Percentiles rank a stretch among this genome's conserved stretches.
These are phyloP conservation scores for Caenorhabditis doughertyi DNA, from an alignment of 2,888 invertebrate species.

Conservation along the genomic window DNA sequence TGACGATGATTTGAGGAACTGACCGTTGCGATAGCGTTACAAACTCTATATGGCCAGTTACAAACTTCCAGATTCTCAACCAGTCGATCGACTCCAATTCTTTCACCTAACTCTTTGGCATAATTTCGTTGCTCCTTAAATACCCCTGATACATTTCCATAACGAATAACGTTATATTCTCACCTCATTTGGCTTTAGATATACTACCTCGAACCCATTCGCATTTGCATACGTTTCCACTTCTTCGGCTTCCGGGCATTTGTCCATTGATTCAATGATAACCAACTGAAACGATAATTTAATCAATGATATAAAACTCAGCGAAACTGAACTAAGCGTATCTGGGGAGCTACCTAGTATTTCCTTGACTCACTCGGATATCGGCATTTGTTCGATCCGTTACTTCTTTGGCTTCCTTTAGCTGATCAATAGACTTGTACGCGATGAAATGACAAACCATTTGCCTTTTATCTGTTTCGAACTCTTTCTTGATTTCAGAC, in stretches of 20 bases:
- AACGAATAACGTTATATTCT: not conserved
- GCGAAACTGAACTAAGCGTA: too few species aligned
- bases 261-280: conserved; percentile 20
- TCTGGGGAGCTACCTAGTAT: too few species aligned
- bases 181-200: conserved; percentile 38
- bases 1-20: too few species aligned
- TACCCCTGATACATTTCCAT: not conserved
- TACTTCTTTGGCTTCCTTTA: conserved; percentile 7
- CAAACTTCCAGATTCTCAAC: conserved; percentile 40
- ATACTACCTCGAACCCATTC: conserved; percentile 41
- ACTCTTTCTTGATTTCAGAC: not conserved
- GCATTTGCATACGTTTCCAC: conserved; percentile 18
- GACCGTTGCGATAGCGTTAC: conserved; percentile 6
- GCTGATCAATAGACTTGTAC: conserved; percentile 16
- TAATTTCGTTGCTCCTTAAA: conserved; percentile 36
- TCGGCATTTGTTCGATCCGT: conserved; percentile 23
- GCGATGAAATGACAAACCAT: conserved; percentile 18
- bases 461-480: not conserved
- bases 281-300: not conserved
- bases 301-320: not conserved
- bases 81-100: conserved; percentile 33
- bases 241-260: not conserved
- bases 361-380: conserved; percentile 1
- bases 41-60: conserved; percentile 44
- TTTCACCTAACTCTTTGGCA: conserved; percentile 14